These are phyloP conservation scores for Coelopa frigida DNA, from an alignment of 1,140 invertebrate genomes.

Conservation along the genomic window DNA sequence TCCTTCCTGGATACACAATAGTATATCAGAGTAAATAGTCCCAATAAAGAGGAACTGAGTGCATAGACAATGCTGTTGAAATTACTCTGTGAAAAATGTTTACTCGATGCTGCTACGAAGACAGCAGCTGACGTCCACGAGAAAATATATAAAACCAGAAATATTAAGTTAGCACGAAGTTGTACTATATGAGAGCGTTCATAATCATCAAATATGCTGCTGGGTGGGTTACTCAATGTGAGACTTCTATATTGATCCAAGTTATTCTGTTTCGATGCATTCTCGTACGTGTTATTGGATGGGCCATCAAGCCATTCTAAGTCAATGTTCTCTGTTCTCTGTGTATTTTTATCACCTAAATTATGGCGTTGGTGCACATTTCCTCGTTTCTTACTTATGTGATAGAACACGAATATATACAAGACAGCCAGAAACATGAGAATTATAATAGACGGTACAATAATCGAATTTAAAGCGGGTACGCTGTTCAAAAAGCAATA, in stretches of 20 bases:
- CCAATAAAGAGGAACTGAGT: constrained; percentile 60
- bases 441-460: constrained; percentile 68
- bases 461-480: constrained; percentile 71
- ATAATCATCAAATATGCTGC: constrained; percentile 69
- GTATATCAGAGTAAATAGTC: constrained; percentile 77
- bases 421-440: constrained; percentile 65
- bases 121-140: constrained; percentile 68
- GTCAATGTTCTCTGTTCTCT: constrained; percentile 75
- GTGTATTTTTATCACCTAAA: constrained; percentile 51
- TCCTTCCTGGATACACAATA: constrained; percentile 78
- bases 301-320: constrained; percentile 62
- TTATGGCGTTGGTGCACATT: constrained; percentile 65
- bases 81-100: constrained; percentile 55
- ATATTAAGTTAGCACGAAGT: constrained; percentile 69
- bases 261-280: constrained; percentile 12
- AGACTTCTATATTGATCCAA: constrained; percentile 51
- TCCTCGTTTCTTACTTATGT: constrained; percentile 56
- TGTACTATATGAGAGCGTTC: constrained; percentile 77
- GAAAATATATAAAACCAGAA: constrained; percentile 66
- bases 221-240: constrained; percentile 53
- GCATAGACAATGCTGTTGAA: constrained; percentile 73
- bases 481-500: constrained; percentile 76
- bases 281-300: constrained; percentile 36
- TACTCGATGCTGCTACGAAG: constrained; percentile 34
- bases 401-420: constrained; percentile 69